phyloP scores from a whole-genome alignment of 2,888 invertebrate species.

The Hirtodrosophila alboralis region DNA sequence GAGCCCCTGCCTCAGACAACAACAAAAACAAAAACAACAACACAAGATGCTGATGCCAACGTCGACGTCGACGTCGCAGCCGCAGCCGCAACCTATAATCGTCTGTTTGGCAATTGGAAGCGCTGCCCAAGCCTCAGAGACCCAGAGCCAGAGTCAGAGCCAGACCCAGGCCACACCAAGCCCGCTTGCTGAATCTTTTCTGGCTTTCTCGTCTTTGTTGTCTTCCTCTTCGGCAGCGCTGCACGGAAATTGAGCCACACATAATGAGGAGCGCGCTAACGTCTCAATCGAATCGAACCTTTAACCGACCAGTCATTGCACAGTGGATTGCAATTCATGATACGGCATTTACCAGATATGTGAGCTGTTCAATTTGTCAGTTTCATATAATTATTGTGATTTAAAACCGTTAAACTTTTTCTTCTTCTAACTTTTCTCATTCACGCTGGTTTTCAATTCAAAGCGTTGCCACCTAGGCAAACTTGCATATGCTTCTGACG shows the following conservation, averaged over 20 bases:
- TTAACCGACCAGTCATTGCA: slow-evolving; percentile 60
- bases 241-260: slow-evolving; percentile 70
- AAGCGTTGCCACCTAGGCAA: too few relatives aligned
- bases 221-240: slow-evolving; percentile 17
- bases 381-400: too few relatives aligned
- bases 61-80: slow-evolving; percentile 22
- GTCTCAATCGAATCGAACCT: slow-evolving; percentile 75
- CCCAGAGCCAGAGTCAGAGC: too few relatives aligned
- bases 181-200: slow-evolving; percentile 10
- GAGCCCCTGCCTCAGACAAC: slow-evolving; percentile 19
- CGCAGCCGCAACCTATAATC: slow-evolving; percentile 61
- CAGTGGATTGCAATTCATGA: slow-evolving; percentile 59
- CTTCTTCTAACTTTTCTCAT: too few relatives aligned
- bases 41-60: slow-evolving; percentile 42
- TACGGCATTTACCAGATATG: background rate
- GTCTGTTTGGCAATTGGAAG: slow-evolving; percentile 68
- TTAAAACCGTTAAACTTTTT: too few relatives aligned
- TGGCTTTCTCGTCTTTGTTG: slow-evolving; percentile 32
- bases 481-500: too few relatives aligned
- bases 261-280: slow-evolving; percentile 74
- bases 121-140: slow-evolving; percentile 8
- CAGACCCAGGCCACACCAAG: slow-evolving; percentile 15
- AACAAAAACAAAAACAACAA: slow-evolving; percentile 44
- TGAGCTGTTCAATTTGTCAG: too few relatives aligned
- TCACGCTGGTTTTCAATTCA: too few relatives aligned